Base-by-base conservation (phyloP, 2,113 vertebrate genomes). In the Scophthalmus maximus region DNA sequence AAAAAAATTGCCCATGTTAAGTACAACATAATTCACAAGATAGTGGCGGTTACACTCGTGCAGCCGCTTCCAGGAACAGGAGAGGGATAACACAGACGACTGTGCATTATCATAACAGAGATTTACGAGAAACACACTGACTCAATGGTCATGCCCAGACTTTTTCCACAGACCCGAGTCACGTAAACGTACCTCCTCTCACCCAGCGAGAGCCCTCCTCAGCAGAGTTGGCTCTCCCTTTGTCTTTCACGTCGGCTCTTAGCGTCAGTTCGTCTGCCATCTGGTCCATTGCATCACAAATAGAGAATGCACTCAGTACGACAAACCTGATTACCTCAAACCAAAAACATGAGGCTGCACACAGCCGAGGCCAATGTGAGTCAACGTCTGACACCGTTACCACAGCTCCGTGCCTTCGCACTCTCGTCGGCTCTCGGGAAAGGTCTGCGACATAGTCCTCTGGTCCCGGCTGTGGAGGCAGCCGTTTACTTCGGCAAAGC, bases 241-340 rank as follows among this genome's bases (percentile, higher is more conserved):
- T 84, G 78, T 85, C 81, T 73, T 80, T 84, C 73, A 61, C 82
- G 20, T 83, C 79, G 20, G 68, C 79, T 87, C 70, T 82, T 60
- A 63, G 60, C 59, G 63, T 71, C 44, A 79, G 92, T 83, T 92
- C 84, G 75, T 82, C 89, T 85, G 85, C 91, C 90, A 90, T 93
- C 89, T 91, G 85, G 40, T 89, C 83, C 85, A 83, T 86, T 79
- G 77, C 76, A 85, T 81, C 79, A 79, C 81, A 68, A 76, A 90
- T 44, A 73, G 67, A 85, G 84, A 81, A 84, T 67, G 78, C 74
- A 61, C 73, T 62, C 66, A 62, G 55, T 70, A 46, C 71, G 74
- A 79, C 82, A 75, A 82, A 83, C 66, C 76, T 73, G 81, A 81
- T 85, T 66, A 78, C 42, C 49, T 79, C 57, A 27, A 69, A 50